A percentile compares a stretch with the other conserved stretches of the same genome.
Evolutionary conservation across 1,140 invertebrate genomes (phyloP).

Genomic region (Rhopalosiphum maidis): DNA sequence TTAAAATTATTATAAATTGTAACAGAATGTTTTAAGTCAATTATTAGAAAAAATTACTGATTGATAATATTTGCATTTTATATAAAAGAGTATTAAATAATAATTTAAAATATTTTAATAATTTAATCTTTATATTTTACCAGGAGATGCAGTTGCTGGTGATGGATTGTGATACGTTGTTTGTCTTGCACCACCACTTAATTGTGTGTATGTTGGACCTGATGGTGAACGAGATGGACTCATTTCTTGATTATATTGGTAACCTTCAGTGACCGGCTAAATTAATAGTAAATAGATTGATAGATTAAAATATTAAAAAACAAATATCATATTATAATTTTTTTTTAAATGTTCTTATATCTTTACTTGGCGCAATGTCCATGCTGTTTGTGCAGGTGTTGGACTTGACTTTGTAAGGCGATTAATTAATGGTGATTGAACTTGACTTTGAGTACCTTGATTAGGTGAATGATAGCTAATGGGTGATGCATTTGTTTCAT

Average conservation of each 20-base stretch:
- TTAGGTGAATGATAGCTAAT: slow-evolving; percentile 63
- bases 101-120: not conserved
- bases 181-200: slow-evolving; percentile 71
- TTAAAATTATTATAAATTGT: not conserved
- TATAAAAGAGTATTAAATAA: not conserved
- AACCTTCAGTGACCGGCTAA: slow-evolving; percentile 67
- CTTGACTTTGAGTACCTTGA: slow-evolving; percentile 61
- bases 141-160: slow-evolving; percentile 63
- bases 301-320: not conserved
- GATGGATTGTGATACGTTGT: slow-evolving; percentile 67
- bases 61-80: not conserved
- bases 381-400: slow-evolving; percentile 71
- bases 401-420: slow-evolving; percentile 75
- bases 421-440: slow-evolving; percentile 65
- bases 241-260: slow-evolving; percentile 77
- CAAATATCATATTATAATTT: not conserved
- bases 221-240: slow-evolving; percentile 81
- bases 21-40: not conserved
- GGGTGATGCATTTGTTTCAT: slow-evolving; percentile 75
- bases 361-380: slow-evolving; percentile 63
- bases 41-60: not conserved
- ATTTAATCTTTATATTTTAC: not conserved
- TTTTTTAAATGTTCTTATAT: not conserved
- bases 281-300: not conserved
- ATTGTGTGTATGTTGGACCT: slow-evolving; percentile 85